Evolutionary conservation across 2,888 invertebrate genomes (phyloP).

Genomic region (Cylindroiulus punctatus): DNA sequence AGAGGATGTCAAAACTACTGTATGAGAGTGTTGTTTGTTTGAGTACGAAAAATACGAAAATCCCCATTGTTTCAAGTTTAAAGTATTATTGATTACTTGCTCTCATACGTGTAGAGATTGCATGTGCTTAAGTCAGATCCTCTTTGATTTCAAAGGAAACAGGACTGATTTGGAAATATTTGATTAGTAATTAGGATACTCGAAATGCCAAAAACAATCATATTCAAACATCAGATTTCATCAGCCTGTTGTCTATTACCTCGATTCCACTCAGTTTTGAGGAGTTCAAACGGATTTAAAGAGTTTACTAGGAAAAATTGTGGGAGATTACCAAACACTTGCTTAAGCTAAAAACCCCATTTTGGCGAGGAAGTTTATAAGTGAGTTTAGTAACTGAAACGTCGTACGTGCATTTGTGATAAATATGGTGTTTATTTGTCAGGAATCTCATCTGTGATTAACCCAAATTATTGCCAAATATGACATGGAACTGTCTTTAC

Average conservation of each 20-base stretch:
- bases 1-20: neutral
- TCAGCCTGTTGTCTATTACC: neutral
- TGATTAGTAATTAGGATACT: neutral
- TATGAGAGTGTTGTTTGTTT: neutral
- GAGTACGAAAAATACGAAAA: neutral
- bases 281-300: neutral
- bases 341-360: slow-evolving; percentile 3
- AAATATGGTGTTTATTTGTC: neutral
- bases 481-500: neutral
- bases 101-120: neutral
- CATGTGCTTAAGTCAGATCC: slow-evolving; percentile 1
- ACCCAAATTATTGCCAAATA: slow-evolving; percentile 25
- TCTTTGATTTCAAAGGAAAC: slow-evolving; percentile 19
- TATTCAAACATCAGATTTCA: neutral
- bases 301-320: neutral
- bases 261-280: neutral
- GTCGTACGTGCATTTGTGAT: neutral
- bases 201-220: neutral
- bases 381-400: neutral
- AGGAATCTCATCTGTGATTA: neutral
- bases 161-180: slow-evolving; percentile 3
- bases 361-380: neutral
- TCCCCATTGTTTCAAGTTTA: neutral
- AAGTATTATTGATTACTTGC: neutral
- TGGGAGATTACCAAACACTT: neutral